Conservation (phyloP, 2,888 invertebrate species). For the Pediacus dermestoides region DNA sequence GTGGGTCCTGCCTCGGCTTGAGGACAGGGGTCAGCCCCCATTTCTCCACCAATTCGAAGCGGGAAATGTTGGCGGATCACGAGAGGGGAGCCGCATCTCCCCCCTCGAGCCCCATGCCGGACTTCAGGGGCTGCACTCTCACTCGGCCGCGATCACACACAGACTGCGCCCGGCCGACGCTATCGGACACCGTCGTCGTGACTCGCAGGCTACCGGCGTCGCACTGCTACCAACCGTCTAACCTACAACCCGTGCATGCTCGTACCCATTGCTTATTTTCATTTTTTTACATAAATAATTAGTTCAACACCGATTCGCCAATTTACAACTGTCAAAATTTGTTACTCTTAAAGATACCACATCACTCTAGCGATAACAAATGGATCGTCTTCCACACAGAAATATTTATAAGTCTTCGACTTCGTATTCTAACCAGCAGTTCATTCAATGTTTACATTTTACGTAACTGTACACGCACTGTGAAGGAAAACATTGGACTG, state of each 20-base stretch:
- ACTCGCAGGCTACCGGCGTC: conserved; percentile 41
- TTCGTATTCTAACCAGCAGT: too few species aligned
- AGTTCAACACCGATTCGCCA: conserved; percentile 12
- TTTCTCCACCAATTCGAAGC: conserved; percentile 96
- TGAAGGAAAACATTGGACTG: too few species aligned
- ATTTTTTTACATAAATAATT: conserved; percentile 13
- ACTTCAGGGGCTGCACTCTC: conserved; percentile 51
- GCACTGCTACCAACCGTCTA: conserved; percentile 43
- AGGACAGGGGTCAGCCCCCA: conserved; percentile 98
- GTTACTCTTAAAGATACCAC: conserved; percentile 7
- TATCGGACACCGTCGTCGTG: conserved; percentile 41
- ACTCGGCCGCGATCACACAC: conserved; percentile 49
- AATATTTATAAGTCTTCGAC: too few species aligned
- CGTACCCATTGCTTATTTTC: conserved; percentile 6
- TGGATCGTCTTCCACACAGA: too few species aligned
- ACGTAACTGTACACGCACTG: too few species aligned
- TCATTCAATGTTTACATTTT: too few species aligned
- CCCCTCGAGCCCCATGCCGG: conserved; percentile 60
- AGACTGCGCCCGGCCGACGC: conserved; percentile 47
- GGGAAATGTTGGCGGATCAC: conserved; percentile 88
- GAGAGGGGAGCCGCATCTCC: conserved; percentile 60
- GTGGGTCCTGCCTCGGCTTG: conserved; percentile 90
- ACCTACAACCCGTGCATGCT: conserved; percentile 14
- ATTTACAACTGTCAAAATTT: conserved; percentile 15
- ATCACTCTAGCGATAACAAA: too few species aligned